Base-by-base conservation (phyloP, 2,797 vertebrate species). In the Leucoraja ocellata region DNA sequence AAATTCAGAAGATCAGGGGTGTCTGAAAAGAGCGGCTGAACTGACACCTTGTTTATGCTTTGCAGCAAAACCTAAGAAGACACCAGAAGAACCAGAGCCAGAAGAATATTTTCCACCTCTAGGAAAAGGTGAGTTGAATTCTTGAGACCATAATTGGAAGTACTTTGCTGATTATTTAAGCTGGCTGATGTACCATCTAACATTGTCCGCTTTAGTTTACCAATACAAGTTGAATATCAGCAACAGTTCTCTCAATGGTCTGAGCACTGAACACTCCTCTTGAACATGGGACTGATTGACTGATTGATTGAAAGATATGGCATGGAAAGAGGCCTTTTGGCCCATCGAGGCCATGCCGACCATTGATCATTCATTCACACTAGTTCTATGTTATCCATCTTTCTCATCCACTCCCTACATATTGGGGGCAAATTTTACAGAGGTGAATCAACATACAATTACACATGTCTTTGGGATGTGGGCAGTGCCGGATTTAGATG, bases 81-180 rank as follows among this genome's bases (percentile, higher is more conserved):
- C 11, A 65, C 63, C 84, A 21, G 84, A 68, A 32, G 84, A 88
- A 63, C 32, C 4, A 36, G 84, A 88, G 6, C 61, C 84, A 68
- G 84, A 88, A 36, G 84, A 68, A 68, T 68, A 88, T 88, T 36
- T 68, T n/a, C 84, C 84, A 88, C 63, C n/a, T 18, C n/a, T 88
- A 0, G 63, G 84, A 68, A 88, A 88, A 88, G 32, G 84, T 88
- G 61, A 68, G 84, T 68, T 14, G 36, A 68, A 86, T 63, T 63
- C 10, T 86, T 58, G 46, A 81, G 36, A 9, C 28, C 8, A 1
- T 68, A 16, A 68, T 16, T 68, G 65, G 65, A 16, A 11, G 65
- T 68, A 68, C 1, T 54, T 54, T 54, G 71, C 46, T 84, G 2
- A 84, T 84, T 58, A 54, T 54, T 54, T 54, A 54, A 54, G 46